phyloP scores from a whole-genome alignment of 1,140 invertebrate species.

The Helicoverpa armigera region DNA sequence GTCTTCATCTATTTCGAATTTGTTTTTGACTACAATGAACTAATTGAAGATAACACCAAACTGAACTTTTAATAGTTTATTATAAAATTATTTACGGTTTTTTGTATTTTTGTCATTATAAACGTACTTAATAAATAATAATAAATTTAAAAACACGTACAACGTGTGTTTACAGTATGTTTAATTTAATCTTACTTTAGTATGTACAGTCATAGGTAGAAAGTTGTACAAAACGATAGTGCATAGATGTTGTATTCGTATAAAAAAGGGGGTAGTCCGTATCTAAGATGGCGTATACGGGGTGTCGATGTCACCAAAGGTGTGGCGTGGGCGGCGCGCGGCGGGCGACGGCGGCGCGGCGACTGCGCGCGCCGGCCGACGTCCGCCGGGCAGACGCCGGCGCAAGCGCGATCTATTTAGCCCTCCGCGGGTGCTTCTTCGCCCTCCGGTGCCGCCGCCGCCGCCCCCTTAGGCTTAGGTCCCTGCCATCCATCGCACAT shows the following conservation, averaged over 20 bases:
- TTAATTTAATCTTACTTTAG: conserved; percentile 81
- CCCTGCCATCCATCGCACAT: conserved; percentile 88
- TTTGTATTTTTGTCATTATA: conserved; percentile 81
- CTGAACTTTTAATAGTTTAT: conserved; percentile 82
- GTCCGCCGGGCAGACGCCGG: conserved; percentile 45
- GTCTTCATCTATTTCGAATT: conserved; percentile 2
- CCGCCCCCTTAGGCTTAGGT: conserved; percentile 64
- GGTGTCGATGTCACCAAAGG: conserved; percentile 58
- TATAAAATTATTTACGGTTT: conserved; percentile 84
- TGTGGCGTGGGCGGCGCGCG: conserved; percentile 60
- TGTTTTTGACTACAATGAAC: conserved; percentile 46
- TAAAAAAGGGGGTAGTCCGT: conserved; percentile 81
- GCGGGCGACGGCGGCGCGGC: conserved; percentile 51
- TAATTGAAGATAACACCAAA: conserved; percentile 71
- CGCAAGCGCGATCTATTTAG: conserved; percentile 56
- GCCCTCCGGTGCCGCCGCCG: conserved; percentile 62
- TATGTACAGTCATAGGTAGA: conserved; percentile 78
- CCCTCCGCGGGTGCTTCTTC: conserved; percentile 75
- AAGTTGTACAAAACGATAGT: conserved; percentile 77
- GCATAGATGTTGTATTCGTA: conserved; percentile 74
- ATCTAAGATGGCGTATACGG: conserved; percentile 75
- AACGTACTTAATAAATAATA: conserved; percentile 80
- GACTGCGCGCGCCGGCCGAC: conserved; percentile 45
- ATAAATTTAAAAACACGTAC: conserved; percentile 85
- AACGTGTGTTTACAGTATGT: conserved; percentile 83